These are phyloP conservation scores for Araneus ventricosus DNA, from an alignment of 1,140 invertebrate species.

Conservation along the genomic window DNA sequence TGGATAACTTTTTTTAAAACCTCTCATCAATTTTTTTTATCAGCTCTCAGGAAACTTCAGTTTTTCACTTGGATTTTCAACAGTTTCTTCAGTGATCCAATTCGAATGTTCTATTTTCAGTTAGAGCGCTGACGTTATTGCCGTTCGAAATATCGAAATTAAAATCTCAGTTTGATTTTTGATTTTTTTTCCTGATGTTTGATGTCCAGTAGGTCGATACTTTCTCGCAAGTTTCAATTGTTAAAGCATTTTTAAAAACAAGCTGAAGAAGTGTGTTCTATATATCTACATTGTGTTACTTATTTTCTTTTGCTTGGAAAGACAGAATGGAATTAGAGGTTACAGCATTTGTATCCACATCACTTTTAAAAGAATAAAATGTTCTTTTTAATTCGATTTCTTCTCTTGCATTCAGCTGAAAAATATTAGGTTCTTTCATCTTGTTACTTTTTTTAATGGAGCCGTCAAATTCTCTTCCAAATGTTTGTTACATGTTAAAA, in stretches of 20 bases:
- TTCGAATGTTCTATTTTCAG: conserved; percentile 64
- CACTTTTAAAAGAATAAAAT: neutral
- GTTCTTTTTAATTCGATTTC: neutral
- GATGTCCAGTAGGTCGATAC: conserved; percentile 3
- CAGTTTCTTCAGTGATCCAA: conserved; percentile 59
- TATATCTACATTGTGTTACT: neutral
- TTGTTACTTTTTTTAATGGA: no score
- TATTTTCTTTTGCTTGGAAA: neutral
- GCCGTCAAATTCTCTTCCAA: no score
- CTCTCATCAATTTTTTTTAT: neutral
- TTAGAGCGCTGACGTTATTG: neutral
- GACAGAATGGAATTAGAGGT: neutral
- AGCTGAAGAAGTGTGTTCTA: neutral
- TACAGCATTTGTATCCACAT: neutral
- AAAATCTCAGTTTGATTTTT: neutral
- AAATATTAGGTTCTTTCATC: no score
- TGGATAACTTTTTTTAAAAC: neutral
- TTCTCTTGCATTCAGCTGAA: no score
- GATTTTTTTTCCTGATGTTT: neutral
- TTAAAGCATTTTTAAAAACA: neutral
- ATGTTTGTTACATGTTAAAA: no score
- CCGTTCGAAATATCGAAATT: conserved; percentile 7
- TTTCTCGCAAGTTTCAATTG: neutral
- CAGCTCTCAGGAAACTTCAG: neutral
- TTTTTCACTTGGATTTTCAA: conserved; percentile 21